A percentile compares a stretch with the other conserved stretches of the same genome.
phyloP scores from a whole-genome alignment of 1,140 invertebrate genomes.

The Bombus sibiricus region DNA sequence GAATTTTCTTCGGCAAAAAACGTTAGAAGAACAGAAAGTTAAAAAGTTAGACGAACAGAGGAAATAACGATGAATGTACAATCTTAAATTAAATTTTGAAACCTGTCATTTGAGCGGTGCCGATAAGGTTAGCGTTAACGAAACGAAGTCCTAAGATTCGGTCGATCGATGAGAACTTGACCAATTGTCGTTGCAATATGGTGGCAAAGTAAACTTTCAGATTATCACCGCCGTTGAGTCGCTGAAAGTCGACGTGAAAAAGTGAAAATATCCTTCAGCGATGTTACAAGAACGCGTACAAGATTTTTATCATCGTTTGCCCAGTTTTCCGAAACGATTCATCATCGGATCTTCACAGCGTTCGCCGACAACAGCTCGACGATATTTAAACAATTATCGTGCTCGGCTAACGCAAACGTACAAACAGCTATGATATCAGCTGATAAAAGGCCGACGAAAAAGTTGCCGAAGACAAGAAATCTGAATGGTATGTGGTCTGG shows the following conservation, averaged over 20 bases:
- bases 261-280: too few relatives aligned
- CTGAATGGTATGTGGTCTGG: background rate
- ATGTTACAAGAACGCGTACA: too few relatives aligned
- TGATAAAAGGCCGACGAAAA: background rate
- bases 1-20: too few relatives aligned
- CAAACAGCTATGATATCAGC: background rate
- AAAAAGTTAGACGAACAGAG: too few relatives aligned
- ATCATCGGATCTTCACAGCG: background rate
- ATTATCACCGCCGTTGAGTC: too few relatives aligned
- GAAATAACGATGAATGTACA: too few relatives aligned
- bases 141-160: background rate
- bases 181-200: background rate
- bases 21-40: too few relatives aligned
- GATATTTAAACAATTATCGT: background rate
- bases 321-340: background rate
- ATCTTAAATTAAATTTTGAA: too few relatives aligned
- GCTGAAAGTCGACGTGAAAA: too few relatives aligned
- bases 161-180: background rate
- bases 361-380: background rate
- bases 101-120: fast-evolving
- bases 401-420: background rate
- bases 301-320: too few relatives aligned
- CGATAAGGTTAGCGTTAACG: background rate
- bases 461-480: too few relatives aligned
- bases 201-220: background rate